Evolutionary conservation across 2,797 vertebrate genomes (phyloP).

Genomic region (Sebastes cheni): DNA sequence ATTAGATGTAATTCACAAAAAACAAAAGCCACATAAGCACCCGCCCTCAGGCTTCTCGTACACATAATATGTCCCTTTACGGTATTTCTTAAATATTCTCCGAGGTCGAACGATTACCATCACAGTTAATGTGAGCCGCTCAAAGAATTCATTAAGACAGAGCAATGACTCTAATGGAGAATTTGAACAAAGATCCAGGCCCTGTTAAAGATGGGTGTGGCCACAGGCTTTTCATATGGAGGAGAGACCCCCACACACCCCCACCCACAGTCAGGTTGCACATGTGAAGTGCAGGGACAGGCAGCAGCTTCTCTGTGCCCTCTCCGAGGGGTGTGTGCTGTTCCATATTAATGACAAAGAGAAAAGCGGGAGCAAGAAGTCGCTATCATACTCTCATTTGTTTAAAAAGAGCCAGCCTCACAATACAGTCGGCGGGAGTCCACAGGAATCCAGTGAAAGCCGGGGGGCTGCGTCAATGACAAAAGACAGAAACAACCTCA

Average conservation of each 20-base stretch:
- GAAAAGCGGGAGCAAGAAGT: constrained; percentile 76
- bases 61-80: constrained; percentile 19
- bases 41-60: constrained; percentile 35
- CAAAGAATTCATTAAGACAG: constrained; percentile 71
- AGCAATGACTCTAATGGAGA: constrained; percentile 67
- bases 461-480: constrained; percentile 72
- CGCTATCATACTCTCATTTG: constrained; percentile 79
- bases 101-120: constrained; percentile 60
- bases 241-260: constrained; percentile 34
- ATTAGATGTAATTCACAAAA: constrained; percentile 54
- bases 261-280: constrained; percentile 59
- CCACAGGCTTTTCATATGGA: constrained; percentile 75
- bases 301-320: constrained; percentile 65
- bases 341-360: constrained; percentile 82
- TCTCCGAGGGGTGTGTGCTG: constrained; percentile 75
- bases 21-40: constrained; percentile 57
- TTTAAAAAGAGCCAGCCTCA: constrained; percentile 76
- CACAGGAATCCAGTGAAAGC: constrained; percentile 73
- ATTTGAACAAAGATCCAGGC: constrained; percentile 74
- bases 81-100: constrained; percentile 47
- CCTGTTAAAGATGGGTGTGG: constrained; percentile 74
- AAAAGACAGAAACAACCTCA: constrained; percentile 79
- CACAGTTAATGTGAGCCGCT: constrained; percentile 65
- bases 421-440: constrained; percentile 80
- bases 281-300: constrained; percentile 67